These are phyloP conservation scores for Fulica atra DNA, from an alignment of 2,113 vertebrate genomes.

Conservation along the genomic window DNA sequence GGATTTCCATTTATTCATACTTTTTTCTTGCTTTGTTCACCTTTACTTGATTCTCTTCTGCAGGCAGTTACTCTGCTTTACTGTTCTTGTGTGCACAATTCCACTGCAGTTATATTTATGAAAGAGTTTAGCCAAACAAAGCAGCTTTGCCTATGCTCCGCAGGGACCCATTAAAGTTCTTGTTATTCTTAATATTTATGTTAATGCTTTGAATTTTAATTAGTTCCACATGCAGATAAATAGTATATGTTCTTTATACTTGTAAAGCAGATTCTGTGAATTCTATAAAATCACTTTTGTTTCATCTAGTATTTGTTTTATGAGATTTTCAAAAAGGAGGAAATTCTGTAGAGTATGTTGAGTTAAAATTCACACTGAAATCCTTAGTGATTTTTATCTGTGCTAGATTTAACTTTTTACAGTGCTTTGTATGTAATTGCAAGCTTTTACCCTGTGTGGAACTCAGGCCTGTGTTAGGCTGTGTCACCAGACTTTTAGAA, in stretches of 20 bases:
- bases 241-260: not conserved
- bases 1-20: not conserved
- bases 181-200: conserved; percentile 42
- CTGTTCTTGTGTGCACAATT: conserved; percentile 21
- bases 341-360: not conserved
- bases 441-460: not conserved
- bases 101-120: conserved; percentile 19
- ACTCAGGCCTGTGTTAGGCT: not conserved
- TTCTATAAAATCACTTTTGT: not conserved
- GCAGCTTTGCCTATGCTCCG: not conserved
- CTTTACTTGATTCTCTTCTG: not conserved
- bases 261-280: conserved; percentile 3
- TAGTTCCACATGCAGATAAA: conserved; percentile 46
- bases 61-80: conserved; percentile 33
- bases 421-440: not conserved
- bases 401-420: not conserved
- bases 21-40: conserved; percentile 5
- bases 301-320: conserved; percentile 6
- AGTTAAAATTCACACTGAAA: not conserved
- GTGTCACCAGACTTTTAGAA: not conserved
- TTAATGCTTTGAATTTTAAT: conserved; percentile 57
- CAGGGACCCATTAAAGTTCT: conserved; percentile 13
- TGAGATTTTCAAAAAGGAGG: not conserved
- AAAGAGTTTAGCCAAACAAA: conserved; percentile 36
- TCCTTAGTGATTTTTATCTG: not conserved